Conservation (phyloP, 2,113 vertebrate species). For the Crotalus horridus region DNA sequence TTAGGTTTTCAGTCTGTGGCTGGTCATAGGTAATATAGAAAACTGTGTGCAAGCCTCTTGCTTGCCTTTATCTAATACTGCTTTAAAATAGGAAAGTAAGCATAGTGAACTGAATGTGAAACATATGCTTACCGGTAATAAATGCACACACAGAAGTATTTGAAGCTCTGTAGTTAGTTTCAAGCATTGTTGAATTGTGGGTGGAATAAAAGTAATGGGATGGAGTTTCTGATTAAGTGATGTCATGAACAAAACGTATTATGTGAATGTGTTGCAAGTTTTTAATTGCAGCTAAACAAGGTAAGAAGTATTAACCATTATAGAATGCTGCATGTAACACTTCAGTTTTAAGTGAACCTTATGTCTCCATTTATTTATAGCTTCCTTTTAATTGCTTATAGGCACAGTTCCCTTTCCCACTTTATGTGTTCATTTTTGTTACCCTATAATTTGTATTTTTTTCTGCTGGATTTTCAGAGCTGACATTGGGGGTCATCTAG, state of each 20-base stretch:
- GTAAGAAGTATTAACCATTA: conserved; percentile 68
- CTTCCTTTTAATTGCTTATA: conserved; percentile 73
- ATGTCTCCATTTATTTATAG: conserved; percentile 70
- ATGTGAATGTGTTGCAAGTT: conserved; percentile 52
- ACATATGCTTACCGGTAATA: background rate
- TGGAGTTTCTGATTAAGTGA: conserved; percentile 28
- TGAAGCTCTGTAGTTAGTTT: background rate
- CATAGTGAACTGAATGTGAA: background rate
- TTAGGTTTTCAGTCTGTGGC: background rate
- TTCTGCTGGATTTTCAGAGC: conserved; percentile 64
- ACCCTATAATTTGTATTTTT: conserved; percentile 66
- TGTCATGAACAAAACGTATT: background rate
- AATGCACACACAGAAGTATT: background rate
- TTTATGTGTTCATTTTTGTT: conserved; percentile 71
- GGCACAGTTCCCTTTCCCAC: conserved; percentile 67
- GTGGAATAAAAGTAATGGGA: background rate
- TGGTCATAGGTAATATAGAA: background rate
- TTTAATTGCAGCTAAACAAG: conserved; percentile 70
- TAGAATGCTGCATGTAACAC: conserved; percentile 77
- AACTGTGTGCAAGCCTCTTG: background rate
- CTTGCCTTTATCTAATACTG: background rate
- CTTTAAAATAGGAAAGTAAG: background rate
- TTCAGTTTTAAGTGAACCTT: conserved; percentile 61
- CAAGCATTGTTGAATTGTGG: conserved; percentile 16
- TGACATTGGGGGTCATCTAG: conserved; percentile 36